Evolutionary conservation across 1,140 invertebrate species (phyloP).

Genomic region (Drosophila micromelanica): DNA sequence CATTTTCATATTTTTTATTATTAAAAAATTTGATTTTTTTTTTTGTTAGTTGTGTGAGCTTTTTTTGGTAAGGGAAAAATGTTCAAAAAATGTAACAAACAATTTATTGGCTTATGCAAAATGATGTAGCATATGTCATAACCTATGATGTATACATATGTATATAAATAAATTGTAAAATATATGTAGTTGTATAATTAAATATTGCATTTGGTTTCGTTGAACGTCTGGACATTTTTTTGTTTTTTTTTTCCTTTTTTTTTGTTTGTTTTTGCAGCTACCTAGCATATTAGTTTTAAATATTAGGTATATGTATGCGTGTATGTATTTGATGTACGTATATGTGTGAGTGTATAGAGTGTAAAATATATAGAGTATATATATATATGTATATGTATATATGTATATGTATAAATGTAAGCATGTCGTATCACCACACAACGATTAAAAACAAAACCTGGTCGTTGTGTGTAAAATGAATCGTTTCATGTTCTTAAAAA

Average conservation of each 20-base stretch:
- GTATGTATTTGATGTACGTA: slow-evolving; percentile 14
- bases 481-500: no score
- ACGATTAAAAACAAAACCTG: slow-evolving; percentile 31
- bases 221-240: slow-evolving; percentile 79
- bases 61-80: slow-evolving; percentile 63
- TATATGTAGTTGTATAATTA: slow-evolving; percentile 78
- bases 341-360: slow-evolving; percentile 14
- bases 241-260: slow-evolving; percentile 17
- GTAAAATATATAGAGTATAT: slow-evolving; percentile 4
- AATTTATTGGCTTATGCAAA: slow-evolving; percentile 69
- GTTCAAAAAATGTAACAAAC: slow-evolving; percentile 76
- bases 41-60: slow-evolving; percentile 55
- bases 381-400: slow-evolving; percentile 21
- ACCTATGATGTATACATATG: slow-evolving; percentile 57
- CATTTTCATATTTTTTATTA: slow-evolving; percentile 11
- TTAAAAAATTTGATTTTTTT: slow-evolving; percentile 25
- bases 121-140: slow-evolving; percentile 66
- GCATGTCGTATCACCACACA: slow-evolving; percentile 47
- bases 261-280: slow-evolving; percentile 48
- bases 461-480: no score
- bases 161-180: slow-evolving; percentile 77
- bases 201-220: slow-evolving; percentile 82
- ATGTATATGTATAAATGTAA: slow-evolving; percentile 27
- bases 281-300: slow-evolving; percentile 57
- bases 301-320: slow-evolving; percentile 45